Percentiles rank a stretch among this genome's conserved stretches.
These are phyloP conservation scores for Aphrophora alni DNA, from an alignment of 2,888 invertebrate species.

Conservation along the genomic window DNA sequence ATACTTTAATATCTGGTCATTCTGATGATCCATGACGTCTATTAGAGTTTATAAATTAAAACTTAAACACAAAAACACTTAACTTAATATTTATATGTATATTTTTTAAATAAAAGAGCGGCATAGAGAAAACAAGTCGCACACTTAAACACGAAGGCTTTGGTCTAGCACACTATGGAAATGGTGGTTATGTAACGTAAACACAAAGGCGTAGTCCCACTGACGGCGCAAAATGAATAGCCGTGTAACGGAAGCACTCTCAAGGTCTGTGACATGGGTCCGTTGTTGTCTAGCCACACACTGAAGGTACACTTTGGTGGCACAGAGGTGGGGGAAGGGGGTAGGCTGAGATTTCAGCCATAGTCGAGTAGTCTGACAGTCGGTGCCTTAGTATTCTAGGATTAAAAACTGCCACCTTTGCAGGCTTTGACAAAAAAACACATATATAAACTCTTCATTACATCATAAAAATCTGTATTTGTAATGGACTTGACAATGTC, in stretches of 20 bases:
- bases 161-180: conserved; percentile 17
- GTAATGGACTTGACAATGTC: too few relatives aligned
- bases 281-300: too few relatives aligned
- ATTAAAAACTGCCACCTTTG: too few relatives aligned
- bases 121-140: neutral
- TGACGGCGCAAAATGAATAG: conserved; percentile 7
- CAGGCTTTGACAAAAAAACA: too few relatives aligned
- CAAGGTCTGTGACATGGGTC: neutral
- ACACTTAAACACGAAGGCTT: conserved; percentile 6
- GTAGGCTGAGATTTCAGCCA: neutral
- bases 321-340: neutral
- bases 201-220: conserved; percentile 1
- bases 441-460: too few relatives aligned
- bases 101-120: too few relatives aligned
- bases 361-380: neutral
- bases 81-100: too few relatives aligned
- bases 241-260: neutral
- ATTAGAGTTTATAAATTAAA: neutral
- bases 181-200: neutral
- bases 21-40: conserved; percentile 3
- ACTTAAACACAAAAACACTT: neutral
- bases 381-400: conserved; percentile 19
- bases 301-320: neutral
- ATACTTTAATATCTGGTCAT: conserved; percentile 5
- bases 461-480: too few relatives aligned